Evolutionary conservation across 2,797 vertebrate species (phyloP).

Genomic region (Macropodus opercularis): DNA sequence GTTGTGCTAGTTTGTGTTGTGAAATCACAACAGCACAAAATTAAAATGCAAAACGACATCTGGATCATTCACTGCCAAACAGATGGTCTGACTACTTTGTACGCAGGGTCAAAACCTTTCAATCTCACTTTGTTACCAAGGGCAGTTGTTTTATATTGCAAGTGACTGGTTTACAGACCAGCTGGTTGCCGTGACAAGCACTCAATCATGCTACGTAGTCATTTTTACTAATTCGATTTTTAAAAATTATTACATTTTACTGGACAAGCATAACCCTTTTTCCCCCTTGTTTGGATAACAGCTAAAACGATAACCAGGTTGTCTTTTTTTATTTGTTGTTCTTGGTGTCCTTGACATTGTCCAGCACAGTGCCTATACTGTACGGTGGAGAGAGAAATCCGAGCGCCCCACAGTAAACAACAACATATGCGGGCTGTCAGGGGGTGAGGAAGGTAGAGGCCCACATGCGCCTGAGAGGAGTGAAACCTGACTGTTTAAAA

Average conservation of each 20-base stretch:
- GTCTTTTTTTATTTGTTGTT: constrained; percentile 48
- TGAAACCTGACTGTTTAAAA: constrained; percentile 26
- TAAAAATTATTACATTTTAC: constrained; percentile 43
- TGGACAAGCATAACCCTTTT: constrained; percentile 43
- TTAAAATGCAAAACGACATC: constrained; percentile 6
- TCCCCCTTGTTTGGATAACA: constrained; percentile 39
- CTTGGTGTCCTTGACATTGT: constrained; percentile 64
- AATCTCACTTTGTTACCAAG: constrained; percentile 52
- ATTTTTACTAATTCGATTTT: constrained; percentile 56
- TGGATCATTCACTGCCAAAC: constrained; percentile 74
- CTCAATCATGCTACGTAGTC: constrained; percentile 41
- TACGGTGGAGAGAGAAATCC: constrained; percentile 53
- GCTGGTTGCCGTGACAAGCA: constrained; percentile 45
- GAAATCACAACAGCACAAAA: constrained; percentile 28
- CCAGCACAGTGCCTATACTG: constrained; percentile 75
- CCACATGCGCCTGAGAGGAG: constrained; percentile 31
- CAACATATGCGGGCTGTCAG: constrained; percentile 57
- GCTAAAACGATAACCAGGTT: constrained; percentile 43
- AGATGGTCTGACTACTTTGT: constrained; percentile 52
- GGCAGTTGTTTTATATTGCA: constrained; percentile 55
- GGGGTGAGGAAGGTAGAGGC: constrained; percentile 59
- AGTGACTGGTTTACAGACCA: constrained; percentile 46
- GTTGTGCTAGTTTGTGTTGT: constrained; percentile 23
- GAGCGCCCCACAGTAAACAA: constrained; percentile 69
- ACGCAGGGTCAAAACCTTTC: constrained; percentile 62